A percentile compares a stretch with the other conserved stretches of the same genome.
These are phyloP conservation scores for Parthenolecanium corni DNA, from an alignment of 2,888 invertebrate genomes.

Conservation along the genomic window DNA sequence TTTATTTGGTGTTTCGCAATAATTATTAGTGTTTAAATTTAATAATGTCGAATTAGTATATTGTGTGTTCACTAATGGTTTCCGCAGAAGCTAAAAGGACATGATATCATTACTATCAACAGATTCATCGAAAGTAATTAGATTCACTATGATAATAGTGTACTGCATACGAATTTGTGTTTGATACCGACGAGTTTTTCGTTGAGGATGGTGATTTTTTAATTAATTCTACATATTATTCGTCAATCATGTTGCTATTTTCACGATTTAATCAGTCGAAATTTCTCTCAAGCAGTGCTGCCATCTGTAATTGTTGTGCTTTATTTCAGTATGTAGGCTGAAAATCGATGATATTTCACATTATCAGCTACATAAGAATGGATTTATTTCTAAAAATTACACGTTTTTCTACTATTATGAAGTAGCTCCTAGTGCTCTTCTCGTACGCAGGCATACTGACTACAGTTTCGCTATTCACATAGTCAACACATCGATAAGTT, in stretches of 20 bases:
- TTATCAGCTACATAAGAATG: slow-evolving; percentile 17
- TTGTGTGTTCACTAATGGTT: background rate
- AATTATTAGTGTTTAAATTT: slow-evolving; percentile 4
- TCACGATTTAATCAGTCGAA: slow-evolving; percentile 20
- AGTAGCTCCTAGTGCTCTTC: too few species aligned
- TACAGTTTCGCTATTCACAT: too few species aligned
- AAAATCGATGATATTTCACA: slow-evolving; percentile 22
- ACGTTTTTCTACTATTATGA: too few species aligned
- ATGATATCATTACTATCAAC: slow-evolving; percentile 24
- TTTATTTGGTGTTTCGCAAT: background rate
- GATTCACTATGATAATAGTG: background rate
- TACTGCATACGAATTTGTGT: background rate
- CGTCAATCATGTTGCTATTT: slow-evolving; percentile 10
- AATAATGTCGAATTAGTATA: background rate
- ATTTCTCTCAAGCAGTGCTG: slow-evolving; percentile 21
- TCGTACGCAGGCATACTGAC: too few species aligned
- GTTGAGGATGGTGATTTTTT: too few species aligned
- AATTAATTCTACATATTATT: background rate
- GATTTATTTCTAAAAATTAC: background rate
- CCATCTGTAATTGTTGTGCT: slow-evolving; percentile 27
- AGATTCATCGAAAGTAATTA: slow-evolving; percentile 21
- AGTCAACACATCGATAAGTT: too few species aligned
- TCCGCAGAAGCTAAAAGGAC: slow-evolving; percentile 15
- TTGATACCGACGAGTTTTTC: background rate
- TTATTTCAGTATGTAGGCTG: slow-evolving; percentile 21